These are phyloP conservation scores for Neodiprion pinetum DNA, from an alignment of 1,140 invertebrate species.

Conservation along the genomic window DNA sequence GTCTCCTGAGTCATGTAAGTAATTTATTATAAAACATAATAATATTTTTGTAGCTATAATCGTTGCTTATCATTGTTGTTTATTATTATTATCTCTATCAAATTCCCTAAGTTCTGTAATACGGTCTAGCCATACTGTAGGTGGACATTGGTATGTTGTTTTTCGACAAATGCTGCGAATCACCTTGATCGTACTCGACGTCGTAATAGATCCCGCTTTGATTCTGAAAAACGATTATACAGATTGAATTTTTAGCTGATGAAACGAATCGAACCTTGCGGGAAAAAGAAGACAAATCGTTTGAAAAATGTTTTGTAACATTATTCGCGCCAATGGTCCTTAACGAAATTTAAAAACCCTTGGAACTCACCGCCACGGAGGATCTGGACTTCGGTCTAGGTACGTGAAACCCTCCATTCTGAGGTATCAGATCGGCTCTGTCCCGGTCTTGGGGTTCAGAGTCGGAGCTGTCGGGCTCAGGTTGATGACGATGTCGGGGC, in stretches of 20 bases:
- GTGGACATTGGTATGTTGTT: slow-evolving; percentile 75
- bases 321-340: too few species aligned
- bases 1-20: too few species aligned
- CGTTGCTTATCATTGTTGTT: too few species aligned
- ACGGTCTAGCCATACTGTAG: slow-evolving; percentile 63
- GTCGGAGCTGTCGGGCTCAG: slow-evolving; percentile 63
- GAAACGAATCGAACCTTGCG: slow-evolving; percentile 13
- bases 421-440: slow-evolving; percentile 74
- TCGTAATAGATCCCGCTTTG: slow-evolving; percentile 89
- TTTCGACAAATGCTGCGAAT: slow-evolving; percentile 65
- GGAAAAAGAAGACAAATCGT: slow-evolving; percentile 5
- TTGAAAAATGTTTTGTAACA: not conserved
- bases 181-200: slow-evolving; percentile 81
- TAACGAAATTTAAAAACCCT: not conserved
- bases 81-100: too few species aligned
- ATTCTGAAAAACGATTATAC: slow-evolving; percentile 64
- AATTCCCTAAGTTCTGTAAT: slow-evolving; percentile 53
- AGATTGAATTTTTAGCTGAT: slow-evolving; percentile 15
- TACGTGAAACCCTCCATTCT: slow-evolving; percentile 64
- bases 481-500: slow-evolving; percentile 48
- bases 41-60: too few species aligned
- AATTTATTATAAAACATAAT: too few species aligned
- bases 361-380: slow-evolving; percentile 69
- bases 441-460: slow-evolving; percentile 72
- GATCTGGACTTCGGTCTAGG: slow-evolving; percentile 81